Base-by-base conservation (phyloP, 1,140 invertebrate species). In the Drosophila fuyamai region DNA sequence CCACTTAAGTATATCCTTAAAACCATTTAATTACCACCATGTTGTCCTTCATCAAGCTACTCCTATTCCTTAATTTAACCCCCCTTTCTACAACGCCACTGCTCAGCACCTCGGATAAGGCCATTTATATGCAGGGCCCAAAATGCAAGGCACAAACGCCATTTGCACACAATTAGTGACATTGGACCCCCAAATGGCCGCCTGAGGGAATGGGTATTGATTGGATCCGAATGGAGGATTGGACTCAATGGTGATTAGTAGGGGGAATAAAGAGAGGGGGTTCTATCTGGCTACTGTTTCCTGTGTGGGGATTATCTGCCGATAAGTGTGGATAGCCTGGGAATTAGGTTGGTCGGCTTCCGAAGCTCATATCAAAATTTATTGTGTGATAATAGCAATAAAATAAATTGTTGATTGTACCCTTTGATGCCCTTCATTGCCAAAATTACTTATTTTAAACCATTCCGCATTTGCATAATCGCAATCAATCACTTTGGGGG, bases 101-200 rank as follows among this genome's bases (percentile, higher is more conserved):
- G 77, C 6, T 29, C 36, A 12, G 14, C 27, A 18, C 10, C 50
- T 59, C 13, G 27, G 54, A 46, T 68, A 61, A 54, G 55, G 41
- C 70, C 66, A 83, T 86, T 86, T 83, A 70, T 73, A 88, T 88
- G 76, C 84, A 80, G 56, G 72, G 76, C 60, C 83, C 76, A 58
- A 57, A 86, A 88, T 88, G 84, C 83, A 88, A 83, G 83, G 76
- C 79, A 86, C 72, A 76, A 78, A 57, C 84, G 76, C 77, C 80
- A 88, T 88, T 88, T 88, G 84, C 84, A 89, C 84, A 78, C 84
- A 90, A 88, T 88, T 88, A 88, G 84, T 88, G 84, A 84, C 84
- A 88, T 76, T 76, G 73, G 72, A 76, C 73, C 75, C 65, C 67
- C 76, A 71, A 82, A 86, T 76, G 73, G 76, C 54, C 70, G 71